Evolutionary conservation across 2,888 invertebrate genomes (phyloP), one percentile per base, ranked within the genome.

Genomic region (Pandemis corylana): DNA sequence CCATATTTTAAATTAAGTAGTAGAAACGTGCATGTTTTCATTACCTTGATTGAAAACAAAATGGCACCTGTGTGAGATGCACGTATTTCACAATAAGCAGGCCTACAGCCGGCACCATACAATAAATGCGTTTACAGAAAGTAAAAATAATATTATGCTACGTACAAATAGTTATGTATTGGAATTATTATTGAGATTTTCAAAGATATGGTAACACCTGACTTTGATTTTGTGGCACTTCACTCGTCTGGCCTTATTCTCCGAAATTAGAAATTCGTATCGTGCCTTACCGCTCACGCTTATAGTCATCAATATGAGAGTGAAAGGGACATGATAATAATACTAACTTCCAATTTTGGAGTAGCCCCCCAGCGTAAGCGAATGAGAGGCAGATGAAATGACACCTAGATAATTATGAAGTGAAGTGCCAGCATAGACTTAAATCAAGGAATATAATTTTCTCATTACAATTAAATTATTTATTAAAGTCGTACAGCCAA

Each of bases 191-290:
- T 9, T 28, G 28, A 12, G 20, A 28, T 65, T 65, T 20, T 65
- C 28, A 7, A 36, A 64, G 64, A 65, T 49, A 68, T 68, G 68
- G 68, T 68, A 59, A 68, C 59, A 68, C 68, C 59, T 65, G 67
- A 56, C 42, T 28, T 49, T 3, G 20, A 56, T 20, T 15, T 20
- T 7, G 20, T 20, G 56, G 20, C 56, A 56, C 56, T 15, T 56
- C 13, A 56, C 4, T 7, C 20, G 15, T 56, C 4, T 53, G 5
- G n/a, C 5, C 7, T 2, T 53, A 46, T 12, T 46, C 46, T 46
- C 12, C 46, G 46, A 12, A 46, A 44, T 44, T 7, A 44, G 44
- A 36, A 36, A 36, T 36, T 36, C 44, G 44, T 44, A 44, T 44
- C 44, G 44, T 44, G 28, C 28, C 28, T 36, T 36, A 36, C 28